phyloP scores from a whole-genome alignment of 2,113 vertebrate genomes.

The Hemiprocne comata region DNA sequence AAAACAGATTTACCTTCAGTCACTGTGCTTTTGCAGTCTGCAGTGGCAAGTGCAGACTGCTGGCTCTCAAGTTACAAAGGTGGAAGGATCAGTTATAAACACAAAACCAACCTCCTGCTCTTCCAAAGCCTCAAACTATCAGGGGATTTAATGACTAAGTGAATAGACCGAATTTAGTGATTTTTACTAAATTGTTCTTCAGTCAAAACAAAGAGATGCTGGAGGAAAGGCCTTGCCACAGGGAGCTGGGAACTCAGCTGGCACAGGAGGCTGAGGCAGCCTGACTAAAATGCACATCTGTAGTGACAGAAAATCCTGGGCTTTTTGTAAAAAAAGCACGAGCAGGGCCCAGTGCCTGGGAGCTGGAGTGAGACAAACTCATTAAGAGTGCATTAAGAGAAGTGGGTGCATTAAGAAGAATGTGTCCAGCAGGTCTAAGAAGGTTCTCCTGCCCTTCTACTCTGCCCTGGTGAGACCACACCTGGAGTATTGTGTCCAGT shows the following conservation, averaged over 20 bases:
- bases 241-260: neutral
- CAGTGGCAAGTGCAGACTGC: neutral
- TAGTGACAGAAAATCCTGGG: neutral
- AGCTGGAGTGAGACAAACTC: neutral
- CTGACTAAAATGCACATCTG: fast-evolving
- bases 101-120: neutral
- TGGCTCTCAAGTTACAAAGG: fast-evolving
- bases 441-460: too few relatives aligned
- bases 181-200: neutral
- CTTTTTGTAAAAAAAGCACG: neutral
- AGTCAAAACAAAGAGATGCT: neutral
- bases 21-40: fast-evolving
- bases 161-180: neutral
- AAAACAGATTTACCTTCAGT: neutral
- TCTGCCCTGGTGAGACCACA: too few relatives aligned
- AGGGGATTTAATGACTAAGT: neutral
- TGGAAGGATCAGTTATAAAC: neutral
- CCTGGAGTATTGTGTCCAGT: too few relatives aligned
- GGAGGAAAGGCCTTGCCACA: neutral
- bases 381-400: too few relatives aligned
- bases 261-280: neutral
- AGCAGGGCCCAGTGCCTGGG: too few relatives aligned
- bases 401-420: too few relatives aligned
- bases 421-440: too few relatives aligned
- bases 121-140: neutral